phyloP scores from a whole-genome alignment of 2,797 vertebrate genomes.

The Neosilurus hyrtlii region DNA sequence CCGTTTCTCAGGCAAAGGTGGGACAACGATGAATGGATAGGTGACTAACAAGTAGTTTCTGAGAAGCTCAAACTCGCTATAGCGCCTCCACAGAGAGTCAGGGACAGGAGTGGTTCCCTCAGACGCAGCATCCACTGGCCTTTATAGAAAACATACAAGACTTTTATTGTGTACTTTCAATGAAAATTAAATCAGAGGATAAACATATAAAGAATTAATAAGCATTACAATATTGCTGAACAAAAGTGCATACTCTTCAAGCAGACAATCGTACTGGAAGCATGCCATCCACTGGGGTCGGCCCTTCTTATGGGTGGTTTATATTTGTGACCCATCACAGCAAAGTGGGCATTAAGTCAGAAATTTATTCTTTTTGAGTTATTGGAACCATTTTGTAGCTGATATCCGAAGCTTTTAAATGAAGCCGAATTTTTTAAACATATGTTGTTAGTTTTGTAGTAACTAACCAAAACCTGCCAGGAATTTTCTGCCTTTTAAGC shows the following conservation, averaged over 20 bases:
- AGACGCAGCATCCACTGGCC: conserved; percentile 76
- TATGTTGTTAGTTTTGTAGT: too few relatives aligned
- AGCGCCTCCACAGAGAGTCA: conserved; percentile 90
- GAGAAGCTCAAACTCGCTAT: conserved; percentile 94
- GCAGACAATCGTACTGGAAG: not conserved
- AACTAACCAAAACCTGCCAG: too few relatives aligned
- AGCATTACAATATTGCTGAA: not conserved
- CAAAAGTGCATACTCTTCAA: not conserved
- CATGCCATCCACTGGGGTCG: not conserved
- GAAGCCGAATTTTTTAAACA: too few relatives aligned
- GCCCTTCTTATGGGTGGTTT: not conserved
- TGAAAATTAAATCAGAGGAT: not conserved
- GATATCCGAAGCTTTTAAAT: too few relatives aligned
- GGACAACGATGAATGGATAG: conserved; percentile 85
- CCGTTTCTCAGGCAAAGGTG: conserved; percentile 93
- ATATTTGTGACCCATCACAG: too few relatives aligned
- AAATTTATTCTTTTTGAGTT: too few relatives aligned
- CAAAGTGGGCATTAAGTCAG: too few relatives aligned
- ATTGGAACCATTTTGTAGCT: too few relatives aligned
- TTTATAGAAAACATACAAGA: conserved; percentile 57
- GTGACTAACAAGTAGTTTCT: conserved; percentile 85
- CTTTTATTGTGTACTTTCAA: not conserved
- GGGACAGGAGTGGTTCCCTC: conserved; percentile 82
- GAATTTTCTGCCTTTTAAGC: too few relatives aligned
- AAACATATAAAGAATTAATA: not conserved